These are phyloP conservation scores for Abrostola triplasia DNA, from an alignment of 2,888 invertebrate species.

Conservation along the genomic window DNA sequence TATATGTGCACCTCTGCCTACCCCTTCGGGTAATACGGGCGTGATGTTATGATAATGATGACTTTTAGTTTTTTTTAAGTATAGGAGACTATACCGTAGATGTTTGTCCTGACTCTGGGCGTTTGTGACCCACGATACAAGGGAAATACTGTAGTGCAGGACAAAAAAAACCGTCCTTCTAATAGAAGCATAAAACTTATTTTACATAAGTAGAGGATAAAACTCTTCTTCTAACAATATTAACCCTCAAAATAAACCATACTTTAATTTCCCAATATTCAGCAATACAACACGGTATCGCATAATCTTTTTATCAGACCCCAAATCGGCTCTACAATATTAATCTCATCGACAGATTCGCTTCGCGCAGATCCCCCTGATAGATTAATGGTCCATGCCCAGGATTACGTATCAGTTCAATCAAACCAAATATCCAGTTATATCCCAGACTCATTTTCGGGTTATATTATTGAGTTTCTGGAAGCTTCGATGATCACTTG, in stretches of 20 bases:
- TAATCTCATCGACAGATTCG: conserved; percentile 52
- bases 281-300: conserved; percentile 5
- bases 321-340: conserved; percentile 38
- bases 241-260: neutral
- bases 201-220: neutral
- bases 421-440: conserved; percentile 26
- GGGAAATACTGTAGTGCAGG: too few relatives aligned
- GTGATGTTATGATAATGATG: too few relatives aligned
- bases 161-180: too few relatives aligned
- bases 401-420: conserved; percentile 35
- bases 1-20: too few relatives aligned
- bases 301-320: conserved; percentile 44
- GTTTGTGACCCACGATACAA: too few relatives aligned
- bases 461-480: neutral
- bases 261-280: conserved; percentile 10
- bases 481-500: neutral
- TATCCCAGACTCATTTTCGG: neutral
- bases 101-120: too few relatives aligned
- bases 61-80: too few relatives aligned
- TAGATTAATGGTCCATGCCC: conserved; percentile 33
- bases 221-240: neutral
- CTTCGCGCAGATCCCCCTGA: conserved; percentile 37
- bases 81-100: too few relatives aligned
- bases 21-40: too few relatives aligned
- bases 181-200: too few relatives aligned